phyloP scores from a whole-genome alignment of 1,140 invertebrate species.

The Pseudomyrmex cubaensis region DNA sequence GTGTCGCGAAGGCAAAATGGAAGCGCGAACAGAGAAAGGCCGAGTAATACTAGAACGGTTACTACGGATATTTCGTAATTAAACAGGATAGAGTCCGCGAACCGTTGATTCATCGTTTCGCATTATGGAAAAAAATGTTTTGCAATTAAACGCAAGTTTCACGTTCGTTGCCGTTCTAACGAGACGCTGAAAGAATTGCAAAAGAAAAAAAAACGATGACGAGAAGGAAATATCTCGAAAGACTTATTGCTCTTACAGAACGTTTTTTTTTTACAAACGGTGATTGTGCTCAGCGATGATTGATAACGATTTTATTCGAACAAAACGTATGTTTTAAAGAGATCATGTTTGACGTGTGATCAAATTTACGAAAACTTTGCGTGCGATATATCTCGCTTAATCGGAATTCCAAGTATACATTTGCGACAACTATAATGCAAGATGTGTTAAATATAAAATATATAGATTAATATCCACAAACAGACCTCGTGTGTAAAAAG shows the following conservation, averaged over 20 bases:
- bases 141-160: conserved; percentile 72
- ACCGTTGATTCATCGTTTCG: conserved; percentile 71
- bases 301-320: conserved; percentile 60
- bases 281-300: conserved; percentile 55
- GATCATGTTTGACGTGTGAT: background rate
- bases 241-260: conserved; percentile 30
- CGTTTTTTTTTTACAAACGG: conserved; percentile 20
- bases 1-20: conserved; percentile 12
- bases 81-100: conserved; percentile 72
- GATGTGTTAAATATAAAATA: conserved; percentile 1
- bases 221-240: conserved; percentile 14
- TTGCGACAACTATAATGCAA: background rate
- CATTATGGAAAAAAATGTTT: conserved; percentile 69
- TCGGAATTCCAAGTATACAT: background rate
- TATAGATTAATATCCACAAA: background rate
- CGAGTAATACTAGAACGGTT: background rate
- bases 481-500: background rate
- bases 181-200: conserved; percentile 55
- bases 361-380: background rate
- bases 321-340: conserved; percentile 11
- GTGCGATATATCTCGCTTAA: background rate
- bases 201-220: background rate
- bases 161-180: conserved; percentile 42
- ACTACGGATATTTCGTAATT: conserved; percentile 71
- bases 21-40: background rate